Conservation (phyloP, 1,140 invertebrate species). For the Acyrthosiphon pisum region DNA sequence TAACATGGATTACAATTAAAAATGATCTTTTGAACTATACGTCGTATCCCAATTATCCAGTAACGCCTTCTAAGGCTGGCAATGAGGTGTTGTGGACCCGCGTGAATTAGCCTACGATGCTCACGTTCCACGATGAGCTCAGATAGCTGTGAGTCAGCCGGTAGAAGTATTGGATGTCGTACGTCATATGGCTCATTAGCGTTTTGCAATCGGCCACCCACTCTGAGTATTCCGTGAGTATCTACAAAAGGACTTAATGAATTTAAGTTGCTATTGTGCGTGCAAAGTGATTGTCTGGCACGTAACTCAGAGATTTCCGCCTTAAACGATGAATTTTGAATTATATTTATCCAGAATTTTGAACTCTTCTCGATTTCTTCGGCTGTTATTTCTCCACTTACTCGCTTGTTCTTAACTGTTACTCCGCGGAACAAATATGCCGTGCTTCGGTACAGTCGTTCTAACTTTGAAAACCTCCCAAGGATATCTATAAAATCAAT, state of each 20-base stretch:
- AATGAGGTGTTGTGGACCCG: neutral
- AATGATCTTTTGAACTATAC: too few species aligned
- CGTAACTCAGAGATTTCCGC: neutral
- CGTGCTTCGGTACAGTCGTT: too few species aligned
- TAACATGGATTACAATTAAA: slow-evolving; percentile 60
- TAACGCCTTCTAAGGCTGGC: neutral
- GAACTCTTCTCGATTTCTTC: too few species aligned
- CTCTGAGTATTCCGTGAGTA: neutral
- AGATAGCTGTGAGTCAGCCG: neutral
- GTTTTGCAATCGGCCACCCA: neutral
- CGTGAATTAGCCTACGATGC: neutral
- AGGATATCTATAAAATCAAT: too few species aligned
- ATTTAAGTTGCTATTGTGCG: neutral
- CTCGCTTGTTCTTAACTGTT: too few species aligned
- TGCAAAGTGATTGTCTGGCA: neutral
- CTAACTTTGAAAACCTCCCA: too few species aligned
- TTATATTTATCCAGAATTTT: too few species aligned
- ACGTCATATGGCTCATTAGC: neutral
- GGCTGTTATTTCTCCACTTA: too few species aligned
- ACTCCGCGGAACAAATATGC: too few species aligned
- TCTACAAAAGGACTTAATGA: neutral
- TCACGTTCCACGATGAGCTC: neutral
- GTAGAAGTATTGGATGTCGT: neutral
- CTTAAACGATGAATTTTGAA: too few species aligned
- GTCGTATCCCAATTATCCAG: too few species aligned